A percentile compares a stretch with the other conserved stretches of the same genome.
These are phyloP conservation scores for Stenotaenia linearis DNA, from an alignment of 2,888 invertebrate species.

Conservation along the genomic window DNA sequence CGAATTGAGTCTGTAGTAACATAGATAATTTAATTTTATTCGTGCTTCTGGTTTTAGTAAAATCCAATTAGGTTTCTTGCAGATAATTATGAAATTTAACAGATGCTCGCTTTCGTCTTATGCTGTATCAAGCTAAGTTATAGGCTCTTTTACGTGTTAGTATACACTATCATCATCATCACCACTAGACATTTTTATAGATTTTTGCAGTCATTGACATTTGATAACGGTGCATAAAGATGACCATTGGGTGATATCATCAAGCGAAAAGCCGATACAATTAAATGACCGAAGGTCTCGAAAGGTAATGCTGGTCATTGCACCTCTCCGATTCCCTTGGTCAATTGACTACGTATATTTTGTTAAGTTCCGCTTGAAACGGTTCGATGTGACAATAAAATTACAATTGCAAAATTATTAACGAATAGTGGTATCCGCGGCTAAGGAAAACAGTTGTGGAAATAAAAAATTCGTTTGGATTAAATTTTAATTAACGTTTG, in stretches of 20 bases:
- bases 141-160: neutral
- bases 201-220: neutral
- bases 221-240: neutral
- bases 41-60: conserved; percentile 17
- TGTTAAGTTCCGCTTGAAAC: neutral
- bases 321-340: neutral
- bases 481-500: too few relatives aligned
- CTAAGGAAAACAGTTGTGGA: too few relatives aligned
- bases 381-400: too few relatives aligned
- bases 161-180: neutral
- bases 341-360: neutral
- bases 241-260: neutral
- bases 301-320: neutral
- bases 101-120: neutral
- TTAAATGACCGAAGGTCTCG: neutral
- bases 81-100: conserved; percentile 17
- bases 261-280: neutral
- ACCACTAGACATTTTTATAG: neutral
- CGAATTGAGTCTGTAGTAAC: conserved; percentile 8
- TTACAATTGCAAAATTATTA: too few relatives aligned
- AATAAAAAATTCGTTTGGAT: too few relatives aligned
- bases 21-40: conserved; percentile 8
- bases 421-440: too few relatives aligned
- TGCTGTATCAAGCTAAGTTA: neutral
- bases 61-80: conserved; percentile 11